Evolutionary conservation across 2,888 invertebrate genomes (phyloP).

Genomic region (Microctonus brassicae): DNA sequence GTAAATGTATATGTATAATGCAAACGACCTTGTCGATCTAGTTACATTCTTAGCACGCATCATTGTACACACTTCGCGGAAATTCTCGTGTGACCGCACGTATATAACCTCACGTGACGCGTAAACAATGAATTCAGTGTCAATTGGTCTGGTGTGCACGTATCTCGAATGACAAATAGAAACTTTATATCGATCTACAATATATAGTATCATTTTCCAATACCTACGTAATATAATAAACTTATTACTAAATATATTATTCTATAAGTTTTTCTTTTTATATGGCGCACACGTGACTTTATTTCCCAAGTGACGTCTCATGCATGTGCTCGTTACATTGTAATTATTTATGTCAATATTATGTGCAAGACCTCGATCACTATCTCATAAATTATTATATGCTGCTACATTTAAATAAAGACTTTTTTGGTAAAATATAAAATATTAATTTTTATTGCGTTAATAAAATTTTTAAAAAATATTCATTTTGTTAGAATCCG

Average conservation of each 20-base stretch:
- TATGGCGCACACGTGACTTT: neutral
- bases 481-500: neutral
- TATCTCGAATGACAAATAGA: neutral
- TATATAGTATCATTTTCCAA: neutral
- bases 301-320: neutral
- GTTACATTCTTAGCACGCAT: conserved; percentile 61
- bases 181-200: neutral
- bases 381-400: neutral
- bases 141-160: conserved; percentile 19
- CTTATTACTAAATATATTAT: neutral
- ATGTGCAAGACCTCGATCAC: too few relatives aligned
- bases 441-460: neutral
- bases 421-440: neutral
- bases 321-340: neutral
- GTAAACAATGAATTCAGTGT: conserved; percentile 20
- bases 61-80: conserved; percentile 56
- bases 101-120: conserved; percentile 18
- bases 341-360: neutral
- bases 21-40: conserved; percentile 61
- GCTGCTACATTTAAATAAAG: neutral
- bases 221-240: neutral
- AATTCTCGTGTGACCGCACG: conserved; percentile 45
- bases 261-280: neutral
- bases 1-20: conserved; percentile 23
- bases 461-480: neutral